Base-by-base conservation (phyloP, 2,888 invertebrate genomes). In the Frankliniella intonsa region DNA sequence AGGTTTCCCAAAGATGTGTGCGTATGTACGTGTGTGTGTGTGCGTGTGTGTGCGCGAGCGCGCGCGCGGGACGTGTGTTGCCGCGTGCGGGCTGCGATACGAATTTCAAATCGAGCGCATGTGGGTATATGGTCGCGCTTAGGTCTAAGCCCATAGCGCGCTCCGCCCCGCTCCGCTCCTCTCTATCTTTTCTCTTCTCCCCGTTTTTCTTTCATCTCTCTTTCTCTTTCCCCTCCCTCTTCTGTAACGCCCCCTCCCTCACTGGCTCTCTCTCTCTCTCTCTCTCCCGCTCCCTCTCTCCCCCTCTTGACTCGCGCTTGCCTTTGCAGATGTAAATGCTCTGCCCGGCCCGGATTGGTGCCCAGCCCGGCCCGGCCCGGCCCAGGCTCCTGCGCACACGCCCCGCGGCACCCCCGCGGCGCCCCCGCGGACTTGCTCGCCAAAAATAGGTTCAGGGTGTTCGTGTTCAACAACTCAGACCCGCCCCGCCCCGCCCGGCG, bases 111-210 rank as follows among this genome's bases (percentile, higher is more conserved):
- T 76, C 25, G 69, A 76, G 69, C 69, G 69, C 69, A 76, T 76
- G 69, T 76, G 69, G 69, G 69, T 76, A 76, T 76, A 76, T 76
- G 69, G 69, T 76, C 69, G 69, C 69, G 69, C 69, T 76, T 76
- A 76, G 69, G 69, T 76, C 69, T 76, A 76, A 76, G 69, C 69
- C 69, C 69, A 38, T 76, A 76, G 69, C 38, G 38, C 38, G 38
- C 38, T 76, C 69, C 25, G 38, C 38, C 22, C 69, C 25, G 69
- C 69, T 25, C 25, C 69, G 69, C 69, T 14, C 55, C 55, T 55
- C 55, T 55, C 55, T 55, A 38, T 14, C 55, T 19, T 55, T 55
- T 55, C 55, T 55, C 55, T 5, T 55, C 69, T 22, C n/a, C 12
- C 69, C 12, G 2, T 55, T 25, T 76, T 25, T 76, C 69, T 76